These are phyloP conservation scores for Ochotona princeps DNA, from an alignment of 2,113 vertebrate genomes.

Conservation along the genomic window DNA sequence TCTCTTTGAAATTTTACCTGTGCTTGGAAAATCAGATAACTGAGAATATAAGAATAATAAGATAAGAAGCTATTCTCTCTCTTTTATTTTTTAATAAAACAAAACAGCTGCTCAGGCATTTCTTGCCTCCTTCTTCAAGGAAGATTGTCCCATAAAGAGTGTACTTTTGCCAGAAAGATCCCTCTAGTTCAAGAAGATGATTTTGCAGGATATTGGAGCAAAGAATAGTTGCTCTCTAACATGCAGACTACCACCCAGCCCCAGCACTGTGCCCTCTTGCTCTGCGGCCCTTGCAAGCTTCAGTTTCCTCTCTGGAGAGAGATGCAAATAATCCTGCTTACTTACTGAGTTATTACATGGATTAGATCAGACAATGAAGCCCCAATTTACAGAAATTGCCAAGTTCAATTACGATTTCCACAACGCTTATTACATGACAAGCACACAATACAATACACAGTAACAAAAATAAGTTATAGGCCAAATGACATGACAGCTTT, in stretches of 20 bases:
- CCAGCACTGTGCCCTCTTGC: not conserved
- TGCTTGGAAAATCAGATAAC: not conserved
- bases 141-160: not conserved
- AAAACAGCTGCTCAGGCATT: not conserved
- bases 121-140: not conserved
- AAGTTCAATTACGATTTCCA: not conserved
- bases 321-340: not conserved
- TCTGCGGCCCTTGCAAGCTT: not conserved
- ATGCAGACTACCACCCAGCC: not conserved
- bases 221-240: not conserved
- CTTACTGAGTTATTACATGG: not conserved
- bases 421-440: too few species aligned
- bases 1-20: not conserved
- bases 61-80: not conserved
- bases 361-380: not conserved
- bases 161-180: not conserved
- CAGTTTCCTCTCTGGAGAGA: not conserved
- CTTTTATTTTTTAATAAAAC: not conserved
- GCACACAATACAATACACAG: not conserved
- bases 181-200: not conserved
- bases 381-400: not conserved
- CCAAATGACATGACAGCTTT: not conserved
- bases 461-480: not conserved
- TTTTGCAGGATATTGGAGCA: not conserved
- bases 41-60: not conserved